Evolutionary conservation across 2,888 invertebrate species (phyloP), one percentile per base, ranked within the genome.

Genomic region (Mesopsocus fuscifrons): DNA sequence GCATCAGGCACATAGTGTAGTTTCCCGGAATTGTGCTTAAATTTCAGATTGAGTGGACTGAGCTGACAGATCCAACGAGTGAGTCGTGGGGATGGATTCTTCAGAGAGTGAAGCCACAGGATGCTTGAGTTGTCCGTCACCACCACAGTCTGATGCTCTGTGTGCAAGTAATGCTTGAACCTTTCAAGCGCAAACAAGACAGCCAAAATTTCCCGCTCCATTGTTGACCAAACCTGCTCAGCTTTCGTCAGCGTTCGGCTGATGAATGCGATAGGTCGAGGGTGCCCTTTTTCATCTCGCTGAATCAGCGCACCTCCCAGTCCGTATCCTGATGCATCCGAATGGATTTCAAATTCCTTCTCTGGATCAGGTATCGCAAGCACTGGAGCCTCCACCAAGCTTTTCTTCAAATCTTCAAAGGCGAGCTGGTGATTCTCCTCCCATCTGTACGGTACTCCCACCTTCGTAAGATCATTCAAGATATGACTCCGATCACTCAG

Each of bases 51-150:
- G n/a, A 11, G n/a, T n/a, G n/a, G 9, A 9, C 30, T n/a, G 4
- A 38, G 20, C 20, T 18, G 3, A 9, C 16, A 13, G 20, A 18
- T 18, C 44, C 44, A 43, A 9, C 43, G 23, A 4, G 43, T 35
- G 4, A 43, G 17, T 21, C 23, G 2, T 6, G 17, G 23, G 18
- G 34, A 22, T 4, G 43, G 43, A 17, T 43, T 35, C 9, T 41
- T 22, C 15, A 43, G 38, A 30, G 26, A 38, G 6, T 13, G 20
- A n/a, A 44, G 31, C 43, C 43, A 43, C 20, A 38, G 30, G 5
- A 43, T 18, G n/a, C 9, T 11, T 30, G 30, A 9, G 30, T 30
- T 9, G n/a, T 30, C 30, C 9, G 30, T 30, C 9, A 30, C n/a
- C 9, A 30, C n/a, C 9, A 30, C 9, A 30, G 30, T 30, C 9